Conservation (phyloP, 1,140 invertebrate genomes). For the Brachionus sp. region DNA sequence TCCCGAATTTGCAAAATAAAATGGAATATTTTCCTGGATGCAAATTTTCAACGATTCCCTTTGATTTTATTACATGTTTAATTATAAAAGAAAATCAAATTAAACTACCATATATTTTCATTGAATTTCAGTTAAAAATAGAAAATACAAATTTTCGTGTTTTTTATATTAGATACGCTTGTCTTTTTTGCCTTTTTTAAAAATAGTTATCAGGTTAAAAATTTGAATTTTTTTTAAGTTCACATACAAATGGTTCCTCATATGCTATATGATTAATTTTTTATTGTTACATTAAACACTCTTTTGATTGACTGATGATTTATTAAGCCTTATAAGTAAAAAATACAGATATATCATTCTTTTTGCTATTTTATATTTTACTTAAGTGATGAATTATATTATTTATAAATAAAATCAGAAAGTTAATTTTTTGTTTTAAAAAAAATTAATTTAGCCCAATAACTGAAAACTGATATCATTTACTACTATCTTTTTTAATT, state of each 20-base stretch:
- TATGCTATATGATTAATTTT: background rate
- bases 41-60: background rate
- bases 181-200: background rate
- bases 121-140: background rate
- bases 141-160: background rate
- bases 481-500: constrained; percentile 18
- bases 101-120: no score
- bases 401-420: background rate
- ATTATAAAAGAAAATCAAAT: no score
- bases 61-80: no score
- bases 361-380: background rate
- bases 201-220: background rate
- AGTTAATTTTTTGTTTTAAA: background rate
- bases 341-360: background rate
- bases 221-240: background rate
- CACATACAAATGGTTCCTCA: no score
- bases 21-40: background rate
- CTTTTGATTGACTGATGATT: background rate
- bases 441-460: background rate
- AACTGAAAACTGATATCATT: background rate
- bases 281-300: background rate
- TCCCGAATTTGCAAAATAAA: background rate
- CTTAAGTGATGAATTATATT: background rate
- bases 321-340: background rate
- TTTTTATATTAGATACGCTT: background rate